Evolutionary conservation across 2,113 vertebrate genomes (phyloP).

Genomic region (Notothenia coriiceps): DNA sequence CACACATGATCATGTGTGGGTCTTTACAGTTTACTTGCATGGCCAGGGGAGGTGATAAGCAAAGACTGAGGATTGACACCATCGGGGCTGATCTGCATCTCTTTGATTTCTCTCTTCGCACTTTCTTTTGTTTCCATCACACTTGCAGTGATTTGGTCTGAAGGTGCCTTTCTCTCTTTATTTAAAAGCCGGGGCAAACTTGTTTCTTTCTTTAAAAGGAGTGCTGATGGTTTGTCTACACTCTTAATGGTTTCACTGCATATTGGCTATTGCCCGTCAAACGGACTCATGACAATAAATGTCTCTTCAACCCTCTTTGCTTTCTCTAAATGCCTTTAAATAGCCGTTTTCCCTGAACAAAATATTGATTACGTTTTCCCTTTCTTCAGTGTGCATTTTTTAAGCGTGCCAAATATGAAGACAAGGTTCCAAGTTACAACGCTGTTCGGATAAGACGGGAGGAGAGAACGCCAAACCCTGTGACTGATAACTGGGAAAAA

Average conservation of each 20-base stretch:
- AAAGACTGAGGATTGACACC: slow-evolving; percentile 18
- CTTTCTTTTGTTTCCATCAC: slow-evolving; percentile 19
- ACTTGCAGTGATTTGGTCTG: slow-evolving; percentile 36
- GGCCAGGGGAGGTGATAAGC: slow-evolving; percentile 52
- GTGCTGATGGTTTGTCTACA: slow-evolving; percentile 31
- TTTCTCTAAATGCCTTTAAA: slow-evolving; percentile 26
- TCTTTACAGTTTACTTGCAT: slow-evolving; percentile 62
- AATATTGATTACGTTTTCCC: slow-evolving; percentile 10
- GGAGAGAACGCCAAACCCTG: slow-evolving; percentile 85
- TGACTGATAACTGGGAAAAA: slow-evolving; percentile 80
- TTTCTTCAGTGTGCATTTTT: slow-evolving; percentile 93
- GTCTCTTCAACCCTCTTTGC: slow-evolving; percentile 13
- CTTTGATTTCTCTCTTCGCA: slow-evolving; percentile 14
- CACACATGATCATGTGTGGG: slow-evolving; percentile 57
- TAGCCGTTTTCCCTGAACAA: neutral
- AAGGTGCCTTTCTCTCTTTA: slow-evolving; percentile 26
- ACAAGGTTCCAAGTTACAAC: slow-evolving; percentile 92
- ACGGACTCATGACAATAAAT: slow-evolving; percentile 13
- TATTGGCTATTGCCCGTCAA: slow-evolving; percentile 25
- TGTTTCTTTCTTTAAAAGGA: slow-evolving; percentile 27
- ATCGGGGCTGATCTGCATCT: slow-evolving; percentile 37
- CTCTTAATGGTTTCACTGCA: slow-evolving; percentile 31
- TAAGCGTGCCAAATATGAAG: slow-evolving; percentile 92
- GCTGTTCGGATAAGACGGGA: slow-evolving; percentile 93
- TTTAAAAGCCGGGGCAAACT: slow-evolving; percentile 16